Evolutionary conservation across 2,797 vertebrate species (phyloP).

Genomic region (Acridotheres tristis): DNA sequence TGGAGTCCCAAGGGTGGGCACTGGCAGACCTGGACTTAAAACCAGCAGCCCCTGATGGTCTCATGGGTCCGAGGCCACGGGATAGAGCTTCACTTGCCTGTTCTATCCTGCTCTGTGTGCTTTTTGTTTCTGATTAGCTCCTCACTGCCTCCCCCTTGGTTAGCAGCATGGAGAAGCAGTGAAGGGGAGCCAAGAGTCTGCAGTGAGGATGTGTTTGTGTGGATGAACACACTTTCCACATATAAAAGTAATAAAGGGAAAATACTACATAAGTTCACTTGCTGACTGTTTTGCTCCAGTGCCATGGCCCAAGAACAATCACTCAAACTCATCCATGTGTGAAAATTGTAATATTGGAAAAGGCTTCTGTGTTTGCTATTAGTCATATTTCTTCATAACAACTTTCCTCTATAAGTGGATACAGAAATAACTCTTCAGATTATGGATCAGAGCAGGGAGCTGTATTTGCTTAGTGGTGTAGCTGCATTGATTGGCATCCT

Average conservation of each 20-base stretch:
- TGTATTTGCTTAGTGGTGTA: constrained; percentile 6
- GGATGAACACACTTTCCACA: neutral
- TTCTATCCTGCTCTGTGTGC: neutral
- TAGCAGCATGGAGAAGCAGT: neutral
- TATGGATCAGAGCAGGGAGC: neutral
- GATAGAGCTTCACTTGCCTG: neutral
- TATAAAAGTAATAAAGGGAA: constrained; percentile 29
- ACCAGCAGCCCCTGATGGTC: neutral
- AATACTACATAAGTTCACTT: neutral
- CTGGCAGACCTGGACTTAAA: neutral
- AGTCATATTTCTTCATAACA: constrained; percentile 34
- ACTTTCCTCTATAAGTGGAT: constrained; percentile 18
- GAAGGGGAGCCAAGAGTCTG: neutral
- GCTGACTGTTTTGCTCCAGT: constrained; percentile 15
- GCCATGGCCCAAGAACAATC: constrained; percentile 28
- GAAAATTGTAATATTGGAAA: constrained; percentile 38
- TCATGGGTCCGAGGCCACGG: neutral
- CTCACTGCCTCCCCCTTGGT: neutral
- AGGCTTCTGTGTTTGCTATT: constrained; percentile 7
- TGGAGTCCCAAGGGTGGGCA: neutral
- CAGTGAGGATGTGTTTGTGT: neutral
- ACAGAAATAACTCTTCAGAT: constrained; percentile 42
- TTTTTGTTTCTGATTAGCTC: neutral
- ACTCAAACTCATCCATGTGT: constrained; percentile 24
- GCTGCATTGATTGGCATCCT: constrained; percentile 35